These are phyloP conservation scores for Callospermophilus lateralis DNA, from an alignment of 2,113 vertebrate genomes.

Conservation along the genomic window DNA sequence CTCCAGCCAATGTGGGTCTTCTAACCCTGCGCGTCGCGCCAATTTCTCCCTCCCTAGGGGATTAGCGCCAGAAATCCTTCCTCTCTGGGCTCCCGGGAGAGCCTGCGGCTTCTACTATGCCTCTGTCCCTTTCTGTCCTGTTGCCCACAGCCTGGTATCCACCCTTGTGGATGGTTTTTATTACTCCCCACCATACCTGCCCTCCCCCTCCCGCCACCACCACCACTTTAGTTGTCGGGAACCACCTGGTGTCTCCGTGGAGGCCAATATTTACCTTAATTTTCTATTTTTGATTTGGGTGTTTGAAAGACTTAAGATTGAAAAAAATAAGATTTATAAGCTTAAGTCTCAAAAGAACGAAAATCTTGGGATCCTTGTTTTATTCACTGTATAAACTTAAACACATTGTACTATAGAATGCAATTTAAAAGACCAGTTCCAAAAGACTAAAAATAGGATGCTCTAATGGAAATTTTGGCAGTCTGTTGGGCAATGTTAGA, in stretches of 20 bases:
- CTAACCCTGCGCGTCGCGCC: conserved; percentile 40
- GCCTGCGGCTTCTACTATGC: background rate
- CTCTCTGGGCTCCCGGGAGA: background rate
- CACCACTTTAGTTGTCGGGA: background rate
- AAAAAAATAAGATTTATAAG: background rate
- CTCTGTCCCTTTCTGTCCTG: background rate
- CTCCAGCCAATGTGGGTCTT: background rate
- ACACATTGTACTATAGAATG: conserved; percentile 49
- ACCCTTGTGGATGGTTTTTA: background rate
- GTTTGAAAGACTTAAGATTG: background rate
- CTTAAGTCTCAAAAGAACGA: background rate
- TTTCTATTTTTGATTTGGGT: background rate
- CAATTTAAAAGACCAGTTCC: conserved; percentile 52
- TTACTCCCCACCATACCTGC: background rate
- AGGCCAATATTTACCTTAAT: background rate
- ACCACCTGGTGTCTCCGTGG: background rate
- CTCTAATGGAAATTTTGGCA: conserved; percentile 75
- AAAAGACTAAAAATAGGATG: conserved; percentile 77
- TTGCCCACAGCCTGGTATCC: background rate
- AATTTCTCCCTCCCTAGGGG: background rate
- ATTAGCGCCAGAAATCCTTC: background rate
- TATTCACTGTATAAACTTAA: conserved; percentile 54
- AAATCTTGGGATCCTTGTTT: background rate
- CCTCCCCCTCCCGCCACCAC: too few relatives aligned
- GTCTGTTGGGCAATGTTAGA: conserved; percentile 7